Base-by-base conservation (phyloP, 2,888 invertebrate genomes). In the Pseudococcus longispinus region DNA sequence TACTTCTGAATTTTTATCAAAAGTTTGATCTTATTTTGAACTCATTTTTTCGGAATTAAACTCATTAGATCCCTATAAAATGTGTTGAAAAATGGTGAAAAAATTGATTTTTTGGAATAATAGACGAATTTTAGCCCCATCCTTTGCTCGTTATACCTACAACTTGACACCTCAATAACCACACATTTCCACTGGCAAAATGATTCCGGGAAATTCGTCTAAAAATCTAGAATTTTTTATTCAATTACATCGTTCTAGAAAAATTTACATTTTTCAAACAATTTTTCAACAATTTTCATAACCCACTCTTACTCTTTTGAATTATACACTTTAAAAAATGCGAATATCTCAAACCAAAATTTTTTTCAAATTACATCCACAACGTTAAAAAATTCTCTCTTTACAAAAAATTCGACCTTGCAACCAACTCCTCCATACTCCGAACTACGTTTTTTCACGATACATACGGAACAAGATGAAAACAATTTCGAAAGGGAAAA, bases 401-500 rank as follows among this genome's bases (percentile, higher is more conserved):
- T 37, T 29, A 18, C 26, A 29, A 32, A 70, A 70, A 70, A 29
- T 70, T 70, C 70, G 70, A 70, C 70, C 70, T 70, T 70, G 70
- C 70, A 29, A 70, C 29, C 15, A 29, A 4, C 70, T 70, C 70
- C 70, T 29, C 8, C 70, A 18, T 70, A 29, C 70, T 70, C 70
- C 23, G 60, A 23, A 55, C 55, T 13, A 26, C 65, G 65, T 13
- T 29, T 29, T 70, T 29, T 70, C 65, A 65, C 23, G 26, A 26
- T 65, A 65, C 65, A 37, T 37, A 65, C 26, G 65, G 26, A 65
- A 65, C 26, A 29, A 32, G 70, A 70, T 70, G 29, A 29, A 70
- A 70, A 70, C 29, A 70, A 70, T 32, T 23, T 60, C 13, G 13
- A 60, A 23, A 37, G 37, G 37, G 2, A 60, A 60, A 60, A 60